Evolutionary conservation across 2,113 vertebrate species (phyloP), one percentile per base, ranked within the genome.

Genomic region (Conger conger): DNA sequence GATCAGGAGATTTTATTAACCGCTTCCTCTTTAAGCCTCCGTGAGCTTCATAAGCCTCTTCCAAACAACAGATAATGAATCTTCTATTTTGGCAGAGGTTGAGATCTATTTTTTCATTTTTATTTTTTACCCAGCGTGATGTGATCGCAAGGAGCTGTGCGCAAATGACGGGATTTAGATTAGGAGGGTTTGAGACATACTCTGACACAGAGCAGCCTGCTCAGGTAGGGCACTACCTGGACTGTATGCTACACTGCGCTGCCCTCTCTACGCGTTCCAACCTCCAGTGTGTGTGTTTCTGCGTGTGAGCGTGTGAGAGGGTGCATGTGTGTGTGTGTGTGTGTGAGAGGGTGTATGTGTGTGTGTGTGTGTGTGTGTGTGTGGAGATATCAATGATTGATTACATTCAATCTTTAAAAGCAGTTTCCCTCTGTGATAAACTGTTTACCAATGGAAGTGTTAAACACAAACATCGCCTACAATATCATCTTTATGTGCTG

Each of bases 61-160:
- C 94, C 93, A 94, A 94, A 96, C 93, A 94, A 92, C 89, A 93
- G 93, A 94, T 94, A 94, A 94, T 94, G 92, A 95, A 96, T 94
- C 92, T 92, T 90, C 91, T 92, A 87, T 87, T 89, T 89, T 88
- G 89, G 88, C 73, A 35, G 85, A 68, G 89, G 88, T 88, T 89
- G 82, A 86, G 87, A 91, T 77, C 38, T 73, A 87, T 60, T 63
- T 63, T 27, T 60, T 60, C 27, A 4, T 60, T 60, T 27, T 60
- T 60, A 18, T 57, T 60, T 60, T 60, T 60, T 6, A 63, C 23
- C 86, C n/a, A n/a, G 88, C 89, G 89, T 85, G 89, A 90, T 82
- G 91, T 88, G 60, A 91, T 81, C 84, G 45, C 79, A 86, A 86
- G 87, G 89, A 88, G 90, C 88, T 90, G 90, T 85, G 92, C 87